phyloP scores from a whole-genome alignment of 2,113 vertebrate species.

The Erythrolamprus reginae region DNA sequence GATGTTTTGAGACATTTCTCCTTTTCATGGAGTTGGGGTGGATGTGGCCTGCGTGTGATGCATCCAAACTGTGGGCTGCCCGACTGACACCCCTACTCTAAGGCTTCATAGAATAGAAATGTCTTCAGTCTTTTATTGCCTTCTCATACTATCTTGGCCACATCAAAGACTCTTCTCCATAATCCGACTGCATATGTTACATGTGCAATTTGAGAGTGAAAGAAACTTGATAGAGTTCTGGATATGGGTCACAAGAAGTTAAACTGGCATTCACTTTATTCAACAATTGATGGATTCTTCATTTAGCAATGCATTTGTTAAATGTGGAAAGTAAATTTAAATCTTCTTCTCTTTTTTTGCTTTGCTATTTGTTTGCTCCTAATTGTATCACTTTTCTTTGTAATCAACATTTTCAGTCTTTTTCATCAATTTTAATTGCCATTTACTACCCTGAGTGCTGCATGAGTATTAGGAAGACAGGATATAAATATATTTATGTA shows the following conservation, averaged over 20 bases:
- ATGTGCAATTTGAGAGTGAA: background rate
- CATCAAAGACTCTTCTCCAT: background rate
- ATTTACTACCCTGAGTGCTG: background rate
- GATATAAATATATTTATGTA: background rate
- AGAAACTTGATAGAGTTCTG: background rate
- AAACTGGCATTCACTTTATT: background rate
- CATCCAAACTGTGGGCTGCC: accelerated
- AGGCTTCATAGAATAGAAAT: background rate
- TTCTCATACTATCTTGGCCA: background rate
- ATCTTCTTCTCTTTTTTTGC: background rate
- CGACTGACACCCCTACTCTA: too few relatives aligned
- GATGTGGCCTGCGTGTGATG: too few relatives aligned
- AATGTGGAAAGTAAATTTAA: background rate
- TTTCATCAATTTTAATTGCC: background rate
- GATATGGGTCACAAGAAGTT: background rate
- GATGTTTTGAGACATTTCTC: too few relatives aligned
- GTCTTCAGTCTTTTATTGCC: background rate
- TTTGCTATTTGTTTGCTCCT: background rate
- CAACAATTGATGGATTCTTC: background rate
- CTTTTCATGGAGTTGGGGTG: too few relatives aligned
- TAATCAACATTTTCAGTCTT: background rate
- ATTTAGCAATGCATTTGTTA: background rate
- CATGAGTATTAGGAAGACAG: background rate
- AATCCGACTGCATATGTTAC: background rate
- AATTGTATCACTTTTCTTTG: background rate